A percentile compares a stretch with the other conserved stretches of the same genome.
Conservation (phyloP, 2,797 vertebrate genomes). For the Sebastes diploproa region DNA sequence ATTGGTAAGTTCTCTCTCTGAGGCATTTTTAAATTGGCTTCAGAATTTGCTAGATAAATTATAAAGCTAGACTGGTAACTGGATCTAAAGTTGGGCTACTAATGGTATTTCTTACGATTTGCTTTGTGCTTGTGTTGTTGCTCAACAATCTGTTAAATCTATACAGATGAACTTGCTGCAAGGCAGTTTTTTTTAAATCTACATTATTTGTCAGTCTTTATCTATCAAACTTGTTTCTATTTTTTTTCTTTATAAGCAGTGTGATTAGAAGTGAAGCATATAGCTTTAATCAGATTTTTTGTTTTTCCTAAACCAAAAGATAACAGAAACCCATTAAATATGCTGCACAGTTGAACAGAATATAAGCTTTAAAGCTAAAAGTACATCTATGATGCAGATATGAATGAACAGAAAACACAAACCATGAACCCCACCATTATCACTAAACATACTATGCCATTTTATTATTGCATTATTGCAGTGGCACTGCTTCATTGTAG, state of each 20-base stretch:
- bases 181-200: neutral
- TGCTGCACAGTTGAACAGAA: neutral
- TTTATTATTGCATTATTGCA: neutral
- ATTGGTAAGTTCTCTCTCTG: constrained; percentile 86
- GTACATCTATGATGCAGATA: neutral
- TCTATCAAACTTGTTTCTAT: neutral
- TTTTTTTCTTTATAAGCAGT: neutral
- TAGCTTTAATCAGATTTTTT: constrained; percentile 7
- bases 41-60: neutral
- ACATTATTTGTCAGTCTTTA: neutral
- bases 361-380: neutral
- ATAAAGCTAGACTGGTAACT: neutral
- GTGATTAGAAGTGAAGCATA: neutral
- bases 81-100: neutral
- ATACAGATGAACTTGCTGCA: neutral
- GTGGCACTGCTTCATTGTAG: neutral
- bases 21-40: neutral
- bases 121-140: neutral
- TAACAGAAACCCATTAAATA: neutral
- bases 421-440: neutral
- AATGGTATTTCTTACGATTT: neutral
- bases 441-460: neutral
- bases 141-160: neutral
- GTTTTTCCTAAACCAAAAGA: neutral
- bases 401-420: neutral